Evolutionary conservation across 2,113 vertebrate genomes (phyloP), one percentile per base, ranked within the genome.

Genomic region (Mobula hypostoma): DNA sequence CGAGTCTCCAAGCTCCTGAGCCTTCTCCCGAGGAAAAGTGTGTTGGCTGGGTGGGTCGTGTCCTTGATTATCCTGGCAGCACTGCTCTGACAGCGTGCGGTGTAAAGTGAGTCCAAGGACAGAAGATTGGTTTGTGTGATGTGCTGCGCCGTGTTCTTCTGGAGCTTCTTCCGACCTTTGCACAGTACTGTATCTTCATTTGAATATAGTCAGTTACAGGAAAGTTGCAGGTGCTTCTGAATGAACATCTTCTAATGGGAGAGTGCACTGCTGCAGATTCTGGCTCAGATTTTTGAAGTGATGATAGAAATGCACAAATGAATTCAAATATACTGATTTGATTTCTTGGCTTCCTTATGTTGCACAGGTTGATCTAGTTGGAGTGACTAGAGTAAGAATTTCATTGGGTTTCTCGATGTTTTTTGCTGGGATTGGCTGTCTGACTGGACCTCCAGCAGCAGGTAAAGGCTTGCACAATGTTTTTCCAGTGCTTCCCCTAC

Each of bases 381-480:
- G 98, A 0, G 95, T 97, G 4, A 96, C 96, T 11, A 96, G 96
- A 83, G 95, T 98, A 80, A 98, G 98, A 96, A 98, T 96, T 94
- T 98, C 98, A 58, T 96, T 98, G 96, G 98, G 98, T 1, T 97
- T 98, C 95, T 97, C 98, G 48, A 95, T 97, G 96, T 99, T 99
- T 96, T 98, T 99, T 94, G 97, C 98, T 17, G 98, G 98, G 61
- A 95, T 97, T 12, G 98, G 97, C 79, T 96, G 98, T 94, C 95
- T 98, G 83, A 97, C 96, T 0, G 98, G 98, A 94, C 98, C 98
- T 95, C 98, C 98, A 36, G 94, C 98, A 82, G 98, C 98, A 98
- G 98, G 98, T 99, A 96, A 96, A 96, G 12, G 1, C 85, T 32
- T 63, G 36, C 14, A 9, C 8, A 27, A 27, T 24, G 24, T 19